A percentile compares a stretch with the other conserved stretches of the same genome.
Conservation (phyloP, 2,113 vertebrate species). For the Pan troglodytes region NHGRI_mPanTro3-v2.1_pri NC_072401.2:139097501-139098000, state of each 20-base stretch:
- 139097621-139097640: not conserved
- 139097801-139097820: not conserved
- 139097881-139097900: not conserved
- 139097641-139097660: not conserved
- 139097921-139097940: not conserved
- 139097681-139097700: not conserved
- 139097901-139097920: not conserved
- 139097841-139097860: not conserved
- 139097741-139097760: not conserved
- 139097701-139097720: not conserved
- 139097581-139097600: not conserved
- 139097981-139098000: not conserved
- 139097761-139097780: not conserved
- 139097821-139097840: not conserved
- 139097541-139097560: not conserved
- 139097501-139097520: not conserved
- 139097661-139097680: not conserved
- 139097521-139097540: not conserved
- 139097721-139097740: not conserved
- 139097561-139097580: not conserved
- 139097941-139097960: not conserved
- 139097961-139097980: not conserved
- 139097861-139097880: not conserved
- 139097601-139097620: not conserved
- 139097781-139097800: not conserved